phyloP scores from a whole-genome alignment of 2,113 vertebrate species.

The Microtus ochrogaster region DNA sequence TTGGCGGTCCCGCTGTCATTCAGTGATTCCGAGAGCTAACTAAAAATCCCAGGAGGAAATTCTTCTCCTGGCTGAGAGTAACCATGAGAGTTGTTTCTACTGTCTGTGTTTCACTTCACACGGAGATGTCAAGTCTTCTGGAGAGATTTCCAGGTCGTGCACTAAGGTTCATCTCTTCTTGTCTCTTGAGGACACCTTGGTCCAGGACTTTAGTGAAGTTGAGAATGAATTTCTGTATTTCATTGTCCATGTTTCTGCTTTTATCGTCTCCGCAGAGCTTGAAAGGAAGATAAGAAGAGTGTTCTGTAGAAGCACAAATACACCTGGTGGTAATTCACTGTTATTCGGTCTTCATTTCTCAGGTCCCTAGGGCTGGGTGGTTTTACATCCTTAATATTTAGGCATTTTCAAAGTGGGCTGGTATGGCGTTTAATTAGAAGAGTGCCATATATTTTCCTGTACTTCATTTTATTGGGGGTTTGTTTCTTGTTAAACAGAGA shows the following conservation, averaged over 20 bases:
- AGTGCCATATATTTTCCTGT: not conserved
- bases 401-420: not conserved
- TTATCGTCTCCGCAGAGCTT: slow-evolving; percentile 8
- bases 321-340: slow-evolving; percentile 16
- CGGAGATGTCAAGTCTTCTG: slow-evolving; percentile 32
- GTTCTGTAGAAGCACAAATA: slow-evolving; percentile 9
- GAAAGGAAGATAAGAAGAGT: not conserved
- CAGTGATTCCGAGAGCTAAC: not conserved
- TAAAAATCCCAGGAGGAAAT: slow-evolving; percentile 6
- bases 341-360: slow-evolving; percentile 2
- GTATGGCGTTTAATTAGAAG: not conserved
- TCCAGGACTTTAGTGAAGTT: slow-evolving; percentile 25
- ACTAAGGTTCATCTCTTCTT: slow-evolving; percentile 17
- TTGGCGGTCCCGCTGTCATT: not conserved
- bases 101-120: not conserved
- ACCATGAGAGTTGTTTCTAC: not conserved
- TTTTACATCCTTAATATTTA: slow-evolving; percentile 54
- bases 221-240: slow-evolving; percentile 41
- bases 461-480: slow-evolving; percentile 45
- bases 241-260: not conserved
- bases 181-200: slow-evolving; percentile 20
- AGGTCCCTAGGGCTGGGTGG: slow-evolving; percentile 28
- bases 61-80: not conserved
- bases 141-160: slow-evolving; percentile 1
- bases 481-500: slow-evolving; percentile 60